phyloP scores from a whole-genome alignment of 2,113 vertebrate genomes.

The Notiomystis cincta region DNA sequence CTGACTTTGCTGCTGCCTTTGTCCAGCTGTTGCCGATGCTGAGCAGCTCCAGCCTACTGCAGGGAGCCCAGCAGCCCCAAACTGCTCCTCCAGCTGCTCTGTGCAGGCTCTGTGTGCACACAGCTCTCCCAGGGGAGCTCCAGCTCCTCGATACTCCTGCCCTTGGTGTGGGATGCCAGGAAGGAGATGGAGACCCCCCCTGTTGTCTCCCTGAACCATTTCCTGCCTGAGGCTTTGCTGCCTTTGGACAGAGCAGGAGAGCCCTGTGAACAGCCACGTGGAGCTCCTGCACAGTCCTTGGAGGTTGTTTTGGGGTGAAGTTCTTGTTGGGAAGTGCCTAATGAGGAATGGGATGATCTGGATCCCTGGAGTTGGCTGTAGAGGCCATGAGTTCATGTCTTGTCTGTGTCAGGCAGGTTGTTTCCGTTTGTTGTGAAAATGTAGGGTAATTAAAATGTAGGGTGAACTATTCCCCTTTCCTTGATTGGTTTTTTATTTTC shows the following conservation, averaged over 20 bases:
- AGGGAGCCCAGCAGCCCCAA: neutral
- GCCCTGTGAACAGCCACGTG: rapidly evolving
- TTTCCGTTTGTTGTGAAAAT: neutral
- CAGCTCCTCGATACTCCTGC: neutral
- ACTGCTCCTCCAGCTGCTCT: neutral
- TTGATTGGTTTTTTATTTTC: neutral
- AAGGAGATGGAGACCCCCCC: neutral
- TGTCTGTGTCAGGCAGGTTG: neutral
- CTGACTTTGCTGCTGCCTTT: neutral
- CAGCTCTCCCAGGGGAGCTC: neutral
- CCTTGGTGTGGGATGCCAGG: neutral
- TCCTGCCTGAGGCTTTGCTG: neutral
- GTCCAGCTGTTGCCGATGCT: rapidly evolving
- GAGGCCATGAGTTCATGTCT: neutral
- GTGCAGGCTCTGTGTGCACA: rapidly evolving
- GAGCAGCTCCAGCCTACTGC: neutral
- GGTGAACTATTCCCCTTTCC: neutral
- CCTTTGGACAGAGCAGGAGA: neutral
- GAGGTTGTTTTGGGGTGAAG: neutral
- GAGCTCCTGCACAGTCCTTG: neutral
- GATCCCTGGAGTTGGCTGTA: neutral
- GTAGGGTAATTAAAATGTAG: neutral
- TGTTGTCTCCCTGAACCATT: neutral
- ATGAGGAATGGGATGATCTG: neutral
- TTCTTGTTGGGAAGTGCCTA: neutral